Evolutionary conservation across 2,888 invertebrate genomes (phyloP), one percentile per base, ranked within the genome.

Genomic region (Timema cristinae): DNA sequence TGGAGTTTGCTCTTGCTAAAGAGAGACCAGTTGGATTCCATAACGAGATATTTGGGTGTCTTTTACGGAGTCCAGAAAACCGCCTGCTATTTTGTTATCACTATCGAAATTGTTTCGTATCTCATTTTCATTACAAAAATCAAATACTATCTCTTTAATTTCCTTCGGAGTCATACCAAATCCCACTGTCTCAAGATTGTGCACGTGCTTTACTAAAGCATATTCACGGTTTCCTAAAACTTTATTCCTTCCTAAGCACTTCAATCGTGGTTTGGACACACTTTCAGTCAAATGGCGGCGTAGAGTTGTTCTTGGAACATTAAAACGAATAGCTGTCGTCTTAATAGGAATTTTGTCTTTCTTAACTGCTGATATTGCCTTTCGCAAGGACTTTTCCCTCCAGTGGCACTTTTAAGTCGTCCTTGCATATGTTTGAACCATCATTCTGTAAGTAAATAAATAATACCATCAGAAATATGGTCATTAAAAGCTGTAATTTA

Each of bases 61-160:
- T 63, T 32, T 63, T 63, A 63, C 63, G 13, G 32, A 63, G 16
- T 63, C 63, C 63, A 63, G 63, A 63, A 32, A 63, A 63, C 63
- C 63, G 16, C 1, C 32, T 16, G 63, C 63, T 63, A 15, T 47
- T 63, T 63, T 63, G 32, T 63, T 63, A 11, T 63, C 63, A 13
- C 16, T 63, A 63, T 63, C 63, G 16, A 63, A 63, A 63, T 63
- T 63, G 6, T 63, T 63, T 63, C 16, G 5, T 63, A 63, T 15
- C 16, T 16, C 63, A 63, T 63, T 63, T 63, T 63, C 63, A 16
- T 63, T 16, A 63, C 63, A 63, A 63, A 63, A 63, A 13, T 63
- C 63, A 63, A 63, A 63, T 8, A 16, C 63, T 6, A 63, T 63
- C 63, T 63, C 16, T 32, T 4, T 32, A 7, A 63, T 16, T 63